These are phyloP conservation scores for Stenurella melanura DNA, from an alignment of 2,888 invertebrate genomes.

Conservation along the genomic window DNA sequence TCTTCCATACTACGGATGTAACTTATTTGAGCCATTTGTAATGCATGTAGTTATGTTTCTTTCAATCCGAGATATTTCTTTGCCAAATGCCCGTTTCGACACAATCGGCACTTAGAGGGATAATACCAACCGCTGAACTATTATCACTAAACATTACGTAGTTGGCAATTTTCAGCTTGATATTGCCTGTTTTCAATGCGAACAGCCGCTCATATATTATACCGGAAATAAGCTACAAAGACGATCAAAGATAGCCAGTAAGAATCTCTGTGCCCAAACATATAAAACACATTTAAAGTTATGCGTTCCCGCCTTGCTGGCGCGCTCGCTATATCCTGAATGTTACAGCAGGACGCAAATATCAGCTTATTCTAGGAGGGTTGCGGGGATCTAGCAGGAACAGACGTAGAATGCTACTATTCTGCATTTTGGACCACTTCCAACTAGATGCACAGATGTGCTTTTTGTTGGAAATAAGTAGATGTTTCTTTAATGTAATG, in stretches of 20 bases:
- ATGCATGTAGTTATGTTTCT: neutral
- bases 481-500: constrained; percentile 24
- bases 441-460: constrained; percentile 49
- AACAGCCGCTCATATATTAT: constrained; percentile 54
- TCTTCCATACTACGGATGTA: neutral
- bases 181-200: constrained; percentile 53
- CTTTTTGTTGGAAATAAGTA: constrained; percentile 39
- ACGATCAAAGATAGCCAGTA: constrained; percentile 60
- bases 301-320: constrained; percentile 59
- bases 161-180: constrained; percentile 35
- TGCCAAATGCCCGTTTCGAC: constrained; percentile 10
- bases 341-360: constrained; percentile 54
- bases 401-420: constrained; percentile 33
- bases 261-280: constrained; percentile 44
- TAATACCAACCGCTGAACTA: constrained; percentile 20
- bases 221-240: constrained; percentile 61
- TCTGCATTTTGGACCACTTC: constrained; percentile 47
- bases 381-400: constrained; percentile 6
- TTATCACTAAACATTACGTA: constrained; percentile 29
- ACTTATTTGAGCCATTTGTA: neutral
- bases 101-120: constrained; percentile 23
- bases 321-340: constrained; percentile 57
- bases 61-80: neutral
- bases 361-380: constrained; percentile 52
- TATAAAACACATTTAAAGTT: constrained; percentile 61